A percentile compares a stretch with the other conserved stretches of the same genome.
These are phyloP conservation scores for Onychostruthus taczanowskii DNA, from an alignment of 2,113 vertebrate genomes.

Conservation along the genomic window DNA sequence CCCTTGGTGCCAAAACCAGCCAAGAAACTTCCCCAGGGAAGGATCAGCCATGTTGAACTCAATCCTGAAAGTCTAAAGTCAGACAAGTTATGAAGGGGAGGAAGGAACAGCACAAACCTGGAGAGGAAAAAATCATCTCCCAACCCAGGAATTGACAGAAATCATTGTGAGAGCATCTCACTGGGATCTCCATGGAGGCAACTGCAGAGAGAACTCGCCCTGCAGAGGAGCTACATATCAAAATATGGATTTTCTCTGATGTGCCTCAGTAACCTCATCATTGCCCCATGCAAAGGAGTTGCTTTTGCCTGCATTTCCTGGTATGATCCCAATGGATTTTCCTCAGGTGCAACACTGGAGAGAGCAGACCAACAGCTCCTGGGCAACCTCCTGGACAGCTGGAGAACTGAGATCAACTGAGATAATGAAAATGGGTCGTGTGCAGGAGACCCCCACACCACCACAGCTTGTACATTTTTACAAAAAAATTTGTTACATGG, in stretches of 20 bases:
- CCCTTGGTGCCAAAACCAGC: neutral
- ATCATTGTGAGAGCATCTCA: neutral
- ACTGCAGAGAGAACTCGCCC: neutral
- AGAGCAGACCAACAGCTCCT: neutral
- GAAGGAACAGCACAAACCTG: neutral
- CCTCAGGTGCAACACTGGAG: neutral
- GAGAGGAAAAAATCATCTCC: neutral
- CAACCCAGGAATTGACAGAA: neutral
- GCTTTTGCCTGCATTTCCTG: neutral
- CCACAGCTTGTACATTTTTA: neutral
- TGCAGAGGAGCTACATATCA: neutral
- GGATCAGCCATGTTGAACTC: neutral
- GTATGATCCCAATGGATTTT: neutral
- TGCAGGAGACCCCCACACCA: neutral
- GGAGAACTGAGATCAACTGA: neutral
- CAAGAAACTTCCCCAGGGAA: neutral
- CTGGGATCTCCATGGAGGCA: neutral
- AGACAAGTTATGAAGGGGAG: neutral
- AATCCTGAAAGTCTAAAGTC: neutral
- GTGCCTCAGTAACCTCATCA: neutral
- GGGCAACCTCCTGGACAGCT: neutral
- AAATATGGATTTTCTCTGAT: neutral
- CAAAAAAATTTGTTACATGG: neutral
- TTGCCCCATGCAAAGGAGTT: neutral
- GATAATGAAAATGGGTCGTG: accelerated